Evolutionary conservation across 2,797 vertebrate genomes (phyloP).

Genomic region (Steatocranus sp.): DNA sequence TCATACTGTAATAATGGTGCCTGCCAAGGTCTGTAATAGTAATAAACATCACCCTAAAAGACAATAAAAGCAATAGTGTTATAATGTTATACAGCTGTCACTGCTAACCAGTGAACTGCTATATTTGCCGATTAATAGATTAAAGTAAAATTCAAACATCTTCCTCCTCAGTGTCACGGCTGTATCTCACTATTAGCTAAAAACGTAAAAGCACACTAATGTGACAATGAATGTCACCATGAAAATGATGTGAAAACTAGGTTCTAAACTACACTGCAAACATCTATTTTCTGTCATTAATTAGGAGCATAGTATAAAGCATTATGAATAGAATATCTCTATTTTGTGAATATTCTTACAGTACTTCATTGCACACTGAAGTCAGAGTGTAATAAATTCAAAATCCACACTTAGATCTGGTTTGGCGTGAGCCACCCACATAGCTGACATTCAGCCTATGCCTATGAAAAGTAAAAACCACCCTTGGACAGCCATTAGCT

Average conservation of each 20-base stretch:
- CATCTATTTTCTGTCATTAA: not conserved
- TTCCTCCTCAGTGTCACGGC: not conserved
- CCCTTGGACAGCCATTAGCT: conserved; percentile 1
- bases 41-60: not conserved
- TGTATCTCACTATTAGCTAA: not conserved
- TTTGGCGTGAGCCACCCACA: not conserved
- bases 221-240: not conserved
- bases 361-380: not conserved
- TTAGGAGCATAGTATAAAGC: not conserved
- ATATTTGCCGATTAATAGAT: not conserved
- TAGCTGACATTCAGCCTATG: not conserved
- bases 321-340: not conserved
- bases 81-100: not conserved
- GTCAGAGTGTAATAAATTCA: not conserved
- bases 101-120: not conserved
- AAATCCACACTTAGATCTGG: not conserved
- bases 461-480: conserved; percentile 18
- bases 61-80: not conserved
- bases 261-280: not conserved
- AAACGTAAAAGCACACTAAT: not conserved
- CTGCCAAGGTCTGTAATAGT: not conserved
- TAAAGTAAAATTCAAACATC: not conserved
- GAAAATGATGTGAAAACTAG: not conserved
- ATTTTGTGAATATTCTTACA: not conserved
- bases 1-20: not conserved